phyloP scores from a whole-genome alignment of 92 coral and sea anemone species.

The Montipora capitata region DNA sequence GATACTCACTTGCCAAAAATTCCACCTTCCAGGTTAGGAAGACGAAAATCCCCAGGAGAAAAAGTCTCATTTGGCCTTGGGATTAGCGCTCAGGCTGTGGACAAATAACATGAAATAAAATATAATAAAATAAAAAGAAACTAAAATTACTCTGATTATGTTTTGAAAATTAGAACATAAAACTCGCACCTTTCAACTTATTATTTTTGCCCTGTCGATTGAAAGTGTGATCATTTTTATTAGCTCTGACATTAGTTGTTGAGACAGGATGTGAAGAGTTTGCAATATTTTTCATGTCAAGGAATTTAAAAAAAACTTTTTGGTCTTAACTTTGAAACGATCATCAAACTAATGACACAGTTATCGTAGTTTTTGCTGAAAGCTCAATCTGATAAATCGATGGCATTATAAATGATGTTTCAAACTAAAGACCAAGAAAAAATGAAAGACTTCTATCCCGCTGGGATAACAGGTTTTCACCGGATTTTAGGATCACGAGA shows the following conservation, averaged over 20 bases:
- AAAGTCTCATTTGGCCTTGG: constrained; percentile 51
- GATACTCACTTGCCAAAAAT: constrained; percentile 45
- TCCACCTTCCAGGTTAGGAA: constrained; percentile 34
- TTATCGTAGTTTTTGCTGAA: neutral
- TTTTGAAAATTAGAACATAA: neutral
- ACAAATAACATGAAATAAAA: neutral
- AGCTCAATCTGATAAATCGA: neutral
- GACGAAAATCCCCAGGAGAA: constrained; percentile 38
- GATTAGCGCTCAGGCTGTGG: neutral
- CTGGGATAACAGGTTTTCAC: constrained; percentile 17
- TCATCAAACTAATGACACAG: neutral
- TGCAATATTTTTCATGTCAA: neutral
- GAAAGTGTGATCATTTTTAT: too few species aligned
- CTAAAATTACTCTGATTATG: neutral
- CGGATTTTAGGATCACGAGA: constrained; percentile 29
- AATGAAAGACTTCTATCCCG: constrained; percentile 6
- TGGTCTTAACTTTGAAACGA: neutral
- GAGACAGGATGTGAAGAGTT: neutral
- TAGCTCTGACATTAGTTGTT: too few species aligned
- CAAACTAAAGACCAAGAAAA: neutral
- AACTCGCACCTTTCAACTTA: neutral
- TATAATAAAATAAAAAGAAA: neutral
- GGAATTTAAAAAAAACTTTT: neutral
- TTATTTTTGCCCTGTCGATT: too few species aligned
- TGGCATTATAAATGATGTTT: neutral